Evolutionary conservation across 2,888 invertebrate genomes (phyloP).

Genomic region (Petrolisthes cinctipes): DNA sequence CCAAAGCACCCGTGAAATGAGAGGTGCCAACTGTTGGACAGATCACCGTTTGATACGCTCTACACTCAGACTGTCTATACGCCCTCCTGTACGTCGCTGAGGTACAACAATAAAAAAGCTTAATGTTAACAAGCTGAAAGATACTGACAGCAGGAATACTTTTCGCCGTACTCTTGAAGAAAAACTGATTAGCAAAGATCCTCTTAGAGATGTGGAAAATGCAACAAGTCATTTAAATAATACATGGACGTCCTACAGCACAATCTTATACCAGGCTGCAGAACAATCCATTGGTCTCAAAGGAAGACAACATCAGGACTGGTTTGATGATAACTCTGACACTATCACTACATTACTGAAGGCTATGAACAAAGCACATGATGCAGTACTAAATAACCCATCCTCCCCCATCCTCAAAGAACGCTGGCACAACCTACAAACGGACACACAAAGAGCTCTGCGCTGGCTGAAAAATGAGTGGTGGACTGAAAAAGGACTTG

Average conservation of each 20-base stretch:
- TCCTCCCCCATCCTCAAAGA: not conserved
- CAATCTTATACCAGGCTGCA: not conserved
- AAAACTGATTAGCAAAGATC: not conserved
- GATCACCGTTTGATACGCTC: not conserved
- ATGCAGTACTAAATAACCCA: not conserved
- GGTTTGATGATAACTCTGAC: not conserved
- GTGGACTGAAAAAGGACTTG: not conserved
- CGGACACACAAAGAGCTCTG: not conserved
- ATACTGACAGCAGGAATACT: not conserved
- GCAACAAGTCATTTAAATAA: not conserved
- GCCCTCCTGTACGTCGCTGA: not conserved
- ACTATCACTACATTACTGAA: not conserved
- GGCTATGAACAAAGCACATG: not conserved
- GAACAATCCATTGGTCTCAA: too few species aligned
- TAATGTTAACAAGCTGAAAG: not conserved
- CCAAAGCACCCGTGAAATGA: not conserved
- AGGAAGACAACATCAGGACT: not conserved
- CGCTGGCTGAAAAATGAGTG: not conserved
- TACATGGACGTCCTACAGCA: not conserved
- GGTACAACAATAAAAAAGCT: not conserved
- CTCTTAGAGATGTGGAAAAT: not conserved
- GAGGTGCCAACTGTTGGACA: constrained; percentile 12
- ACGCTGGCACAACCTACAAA: not conserved
- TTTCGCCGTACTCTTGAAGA: not conserved
- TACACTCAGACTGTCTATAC: not conserved